Evolutionary conservation across 2,797 vertebrate genomes (phyloP).

Genomic region (Microctenopoma lineatum): DNA sequence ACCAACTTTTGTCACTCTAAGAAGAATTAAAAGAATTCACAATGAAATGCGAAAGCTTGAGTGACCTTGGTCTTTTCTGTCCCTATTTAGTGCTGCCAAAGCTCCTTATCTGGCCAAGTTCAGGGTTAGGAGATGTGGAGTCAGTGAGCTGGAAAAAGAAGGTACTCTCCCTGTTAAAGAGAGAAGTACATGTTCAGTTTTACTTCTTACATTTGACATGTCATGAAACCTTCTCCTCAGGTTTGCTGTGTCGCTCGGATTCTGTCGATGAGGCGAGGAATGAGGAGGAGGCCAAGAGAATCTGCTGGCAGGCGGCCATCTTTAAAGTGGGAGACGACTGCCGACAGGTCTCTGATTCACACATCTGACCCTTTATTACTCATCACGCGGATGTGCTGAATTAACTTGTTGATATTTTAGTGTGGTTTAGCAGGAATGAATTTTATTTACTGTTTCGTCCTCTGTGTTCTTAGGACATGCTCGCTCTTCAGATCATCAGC

Average conservation of each 20-base stretch:
- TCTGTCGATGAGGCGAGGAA: slow-evolving; percentile 83
- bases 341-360: slow-evolving; percentile 85
- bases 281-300: slow-evolving; percentile 84
- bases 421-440: no score
- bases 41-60: background rate
- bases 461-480: slow-evolving; percentile 89
- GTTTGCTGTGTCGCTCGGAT: slow-evolving; percentile 88
- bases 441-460: background rate
- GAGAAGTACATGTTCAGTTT: background rate
- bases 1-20: background rate
- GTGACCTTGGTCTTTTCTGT: slow-evolving; percentile 8
- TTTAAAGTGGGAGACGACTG: slow-evolving; percentile 99
- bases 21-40: background rate
- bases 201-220: background rate
- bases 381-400: no score
- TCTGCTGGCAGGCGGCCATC: slow-evolving; percentile 97
- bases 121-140: slow-evolving; percentile 94
- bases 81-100: slow-evolving; percentile 89
- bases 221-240: slow-evolving; percentile 70
- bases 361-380: background rate
- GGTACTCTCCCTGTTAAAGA: slow-evolving; percentile 74
- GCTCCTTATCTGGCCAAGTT: slow-evolving; percentile 96
- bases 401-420: background rate
- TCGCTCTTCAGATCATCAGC: slow-evolving; percentile 97
- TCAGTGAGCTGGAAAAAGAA: slow-evolving; percentile 97